Base-by-base conservation (phyloP, 2,113 vertebrate genomes). In the Ardeotis arabs region DNA sequence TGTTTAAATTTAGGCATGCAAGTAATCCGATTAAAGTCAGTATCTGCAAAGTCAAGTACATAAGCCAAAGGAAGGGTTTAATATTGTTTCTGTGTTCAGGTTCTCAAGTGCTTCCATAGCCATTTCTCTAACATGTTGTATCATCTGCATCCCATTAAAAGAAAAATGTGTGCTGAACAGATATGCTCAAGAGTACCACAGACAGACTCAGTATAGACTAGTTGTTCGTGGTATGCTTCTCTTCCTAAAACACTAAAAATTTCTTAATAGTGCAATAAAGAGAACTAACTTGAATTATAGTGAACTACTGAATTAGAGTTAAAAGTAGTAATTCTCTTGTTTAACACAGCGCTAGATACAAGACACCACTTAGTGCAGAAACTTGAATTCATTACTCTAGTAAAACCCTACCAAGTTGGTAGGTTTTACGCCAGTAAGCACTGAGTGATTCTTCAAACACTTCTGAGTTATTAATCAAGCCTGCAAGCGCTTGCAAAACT, bases 1-100 rank as follows among this genome's bases (percentile, higher is more conserved):
- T 23, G 41, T 67, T 84, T 76, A 94, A 95, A 86, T 96, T 84
- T 60, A 91, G 53, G 77, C 85, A 89, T 13, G 16, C 67, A 83
- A 52, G 67, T 88, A 85, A 96, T 52, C 63, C 0, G 1, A 87
- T 77, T 80, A 80, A 93, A 95, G 72, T 41, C 64, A 58, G 59
- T 23, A 79, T 55, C 63, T 91, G n/a, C 10, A 1, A 87, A 96
- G 81, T 33, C 72, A 85, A 90, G 67, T 60, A 52, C 35, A 25
- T 27, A 70, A 87, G 25, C 45, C 55, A 76, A 63, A 90, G 23
- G 85, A 93, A 91, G 52, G 60, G 28, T 74, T 90, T 80, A 77
- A 79, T 67, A 67, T 18, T 41, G 37, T 74, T 87, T 88, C 49
- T 44, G 22, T 74, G 60, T 55, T 70, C 24, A 53, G 35, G 28